These are phyloP conservation scores for Netelia melanura DNA, from an alignment of 2,888 invertebrate species.

Conservation along the genomic window DNA sequence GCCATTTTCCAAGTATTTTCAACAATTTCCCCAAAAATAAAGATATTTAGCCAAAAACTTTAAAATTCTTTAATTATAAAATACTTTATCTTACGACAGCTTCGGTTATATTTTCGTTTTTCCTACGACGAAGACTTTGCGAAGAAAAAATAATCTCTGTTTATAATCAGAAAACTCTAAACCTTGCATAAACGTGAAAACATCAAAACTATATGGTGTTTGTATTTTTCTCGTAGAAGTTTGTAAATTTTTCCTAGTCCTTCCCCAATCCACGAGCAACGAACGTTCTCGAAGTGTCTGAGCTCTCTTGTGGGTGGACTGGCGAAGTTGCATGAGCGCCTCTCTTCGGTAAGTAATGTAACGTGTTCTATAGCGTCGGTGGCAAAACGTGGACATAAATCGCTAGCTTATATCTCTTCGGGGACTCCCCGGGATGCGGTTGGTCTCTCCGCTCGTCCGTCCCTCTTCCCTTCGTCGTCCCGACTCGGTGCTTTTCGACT, in stretches of 20 bases:
- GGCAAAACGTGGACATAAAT: conserved; percentile 75
- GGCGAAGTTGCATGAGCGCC: not conserved
- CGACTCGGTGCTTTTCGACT: conserved; percentile 42
- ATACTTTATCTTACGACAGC: too few relatives aligned
- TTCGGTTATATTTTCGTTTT: too few relatives aligned
- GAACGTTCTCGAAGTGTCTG: not conserved
- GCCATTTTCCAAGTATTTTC: too few relatives aligned
- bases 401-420: conserved; percentile 75
- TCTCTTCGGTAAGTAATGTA: conserved; percentile 72
- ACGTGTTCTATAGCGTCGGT: conserved; percentile 63
- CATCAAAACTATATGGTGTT: too few relatives aligned
- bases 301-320: conserved; percentile 28
- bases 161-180: too few relatives aligned
- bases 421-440: conserved; percentile 71
- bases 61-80: too few relatives aligned
- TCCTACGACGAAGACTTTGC: not conserved
- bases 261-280: too few relatives aligned
- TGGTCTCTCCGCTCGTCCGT: conserved; percentile 46
- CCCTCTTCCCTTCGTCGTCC: conserved; percentile 4
- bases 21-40: too few relatives aligned
- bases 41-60: too few relatives aligned
- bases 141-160: not conserved
- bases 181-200: too few relatives aligned
- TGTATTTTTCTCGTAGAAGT: not conserved
- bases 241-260: not conserved